These are phyloP conservation scores for Pentamera pediparva DNA, from an alignment of 53 echinoderm and acorn worm species.

Conservation along the genomic window DNA sequence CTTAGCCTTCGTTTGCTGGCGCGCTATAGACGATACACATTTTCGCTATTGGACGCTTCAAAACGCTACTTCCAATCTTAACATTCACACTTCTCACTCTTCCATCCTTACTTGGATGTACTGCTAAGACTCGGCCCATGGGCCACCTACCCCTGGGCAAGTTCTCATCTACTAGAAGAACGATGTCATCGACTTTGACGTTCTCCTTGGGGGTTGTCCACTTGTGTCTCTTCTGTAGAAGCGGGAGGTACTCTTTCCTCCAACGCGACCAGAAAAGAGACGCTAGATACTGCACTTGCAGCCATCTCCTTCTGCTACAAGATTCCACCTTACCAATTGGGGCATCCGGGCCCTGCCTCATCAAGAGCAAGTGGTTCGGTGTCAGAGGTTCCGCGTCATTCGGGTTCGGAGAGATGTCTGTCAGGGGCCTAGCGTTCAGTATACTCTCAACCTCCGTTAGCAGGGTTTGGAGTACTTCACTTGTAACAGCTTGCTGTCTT, in stretches of 20 bases:
- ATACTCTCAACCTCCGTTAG: background rate
- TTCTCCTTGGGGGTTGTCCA: conserved; percentile 36
- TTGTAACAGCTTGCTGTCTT: background rate
- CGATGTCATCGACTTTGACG: conserved; percentile 32
- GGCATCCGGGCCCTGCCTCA: background rate
- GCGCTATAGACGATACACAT: conserved; percentile 17
- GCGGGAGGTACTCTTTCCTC: conserved; percentile 23
- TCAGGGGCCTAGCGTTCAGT: background rate
- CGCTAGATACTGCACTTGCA: background rate
- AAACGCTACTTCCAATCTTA: conserved; percentile 6
- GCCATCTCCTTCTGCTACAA: background rate
- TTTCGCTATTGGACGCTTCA: conserved; percentile 38
- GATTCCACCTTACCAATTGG: background rate
- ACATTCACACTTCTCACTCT: conserved; percentile 34
- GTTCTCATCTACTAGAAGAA: conserved; percentile 22
- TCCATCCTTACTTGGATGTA: conserved; percentile 26
- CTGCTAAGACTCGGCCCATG: conserved; percentile 27
- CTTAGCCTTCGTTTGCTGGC: too few relatives aligned
- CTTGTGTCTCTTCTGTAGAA: conserved; percentile 17
- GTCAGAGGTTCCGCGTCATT: conserved; percentile 7
- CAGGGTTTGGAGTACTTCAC: background rate
- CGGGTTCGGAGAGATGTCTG: background rate
- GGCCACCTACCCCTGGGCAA: conserved; percentile 46
- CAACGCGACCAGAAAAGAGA: conserved; percentile 14
- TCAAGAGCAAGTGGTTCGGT: background rate